Conservation (phyloP, 2,888 invertebrate genomes). For the Athalia rosae region DNA sequence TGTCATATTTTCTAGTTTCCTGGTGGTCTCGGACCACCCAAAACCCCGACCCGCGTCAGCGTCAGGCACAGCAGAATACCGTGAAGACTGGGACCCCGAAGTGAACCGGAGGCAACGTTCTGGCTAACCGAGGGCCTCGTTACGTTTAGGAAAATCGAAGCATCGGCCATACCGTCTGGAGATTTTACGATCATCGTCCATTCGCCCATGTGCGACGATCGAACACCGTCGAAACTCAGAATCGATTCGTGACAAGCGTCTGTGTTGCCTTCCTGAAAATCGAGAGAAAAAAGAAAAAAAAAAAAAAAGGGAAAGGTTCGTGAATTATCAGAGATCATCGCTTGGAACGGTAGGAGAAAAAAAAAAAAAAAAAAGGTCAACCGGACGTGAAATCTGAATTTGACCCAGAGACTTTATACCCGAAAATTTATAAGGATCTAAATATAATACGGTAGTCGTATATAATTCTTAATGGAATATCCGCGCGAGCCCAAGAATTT, state of each 20-base stretch:
- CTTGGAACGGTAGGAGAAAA: not conserved
- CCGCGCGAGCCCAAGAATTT: too few species aligned
- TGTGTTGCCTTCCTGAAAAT: conserved; percentile 76
- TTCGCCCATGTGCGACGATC: conserved; percentile 78
- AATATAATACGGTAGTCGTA: too few species aligned
- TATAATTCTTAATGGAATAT: too few species aligned
- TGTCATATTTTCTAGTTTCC: conserved; percentile 3
- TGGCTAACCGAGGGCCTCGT: conserved; percentile 72
- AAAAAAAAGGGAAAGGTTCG: not conserved
- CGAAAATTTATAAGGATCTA: too few species aligned
- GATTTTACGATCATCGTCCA: conserved; percentile 80
- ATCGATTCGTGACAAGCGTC: conserved; percentile 78
- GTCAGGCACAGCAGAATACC: conserved; percentile 60
- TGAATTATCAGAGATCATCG: not conserved
- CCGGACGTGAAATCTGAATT: not conserved
- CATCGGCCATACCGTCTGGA: conserved; percentile 79
- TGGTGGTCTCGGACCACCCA: not conserved
- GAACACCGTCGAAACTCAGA: conserved; percentile 77
- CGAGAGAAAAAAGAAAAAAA: conserved; percentile 26
- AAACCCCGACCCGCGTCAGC: conserved; percentile 48
- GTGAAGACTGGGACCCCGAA: conserved; percentile 53
- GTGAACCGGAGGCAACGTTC: conserved; percentile 50
- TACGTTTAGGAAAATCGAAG: conserved; percentile 79
- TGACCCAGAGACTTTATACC: too few species aligned
- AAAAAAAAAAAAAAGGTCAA: conserved; percentile 27